Conservation (phyloP, 2,888 invertebrate species). For the Drosophila ezoana region DNA sequence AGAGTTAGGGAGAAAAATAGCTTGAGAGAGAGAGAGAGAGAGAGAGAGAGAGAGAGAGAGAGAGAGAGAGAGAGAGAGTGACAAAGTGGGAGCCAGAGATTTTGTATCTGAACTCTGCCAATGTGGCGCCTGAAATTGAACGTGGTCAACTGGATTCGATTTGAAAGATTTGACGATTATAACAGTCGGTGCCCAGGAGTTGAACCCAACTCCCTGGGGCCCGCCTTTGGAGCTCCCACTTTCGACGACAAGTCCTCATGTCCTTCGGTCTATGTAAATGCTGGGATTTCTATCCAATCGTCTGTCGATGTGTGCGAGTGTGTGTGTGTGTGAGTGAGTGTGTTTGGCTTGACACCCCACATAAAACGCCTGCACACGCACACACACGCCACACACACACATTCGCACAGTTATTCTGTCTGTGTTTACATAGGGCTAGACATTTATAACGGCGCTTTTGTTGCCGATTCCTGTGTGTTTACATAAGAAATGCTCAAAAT, state of each 20-base stretch:
- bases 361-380: slow-evolving; percentile 15
- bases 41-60: too few relatives aligned
- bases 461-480: slow-evolving; percentile 41
- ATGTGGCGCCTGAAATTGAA: slow-evolving; percentile 7
- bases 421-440: slow-evolving; percentile 69
- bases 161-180: too few relatives aligned
- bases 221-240: too few relatives aligned
- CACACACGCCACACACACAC: slow-evolving; percentile 15
- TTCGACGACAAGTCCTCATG: neutral
- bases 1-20: too few relatives aligned
- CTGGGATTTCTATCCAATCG: slow-evolving; percentile 49
- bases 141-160: too few relatives aligned
- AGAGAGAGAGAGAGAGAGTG: too few relatives aligned
- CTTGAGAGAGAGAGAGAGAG: too few relatives aligned
- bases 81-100: too few relatives aligned
- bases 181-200: too few relatives aligned
- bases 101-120: neutral
- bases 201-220: too few relatives aligned
- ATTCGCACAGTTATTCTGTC: slow-evolving; percentile 36
- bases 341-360: slow-evolving; percentile 39
- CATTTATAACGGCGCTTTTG: slow-evolving; percentile 65
- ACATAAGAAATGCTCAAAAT: slow-evolving; percentile 32
- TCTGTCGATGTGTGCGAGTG: slow-evolving; percentile 20
- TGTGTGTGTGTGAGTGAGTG: slow-evolving; percentile 14
- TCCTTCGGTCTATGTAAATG: slow-evolving; percentile 41